These are phyloP conservation scores for Zaprionus africanus DNA, from an alignment of 1,140 invertebrate species.

Conservation along the genomic window DNA sequence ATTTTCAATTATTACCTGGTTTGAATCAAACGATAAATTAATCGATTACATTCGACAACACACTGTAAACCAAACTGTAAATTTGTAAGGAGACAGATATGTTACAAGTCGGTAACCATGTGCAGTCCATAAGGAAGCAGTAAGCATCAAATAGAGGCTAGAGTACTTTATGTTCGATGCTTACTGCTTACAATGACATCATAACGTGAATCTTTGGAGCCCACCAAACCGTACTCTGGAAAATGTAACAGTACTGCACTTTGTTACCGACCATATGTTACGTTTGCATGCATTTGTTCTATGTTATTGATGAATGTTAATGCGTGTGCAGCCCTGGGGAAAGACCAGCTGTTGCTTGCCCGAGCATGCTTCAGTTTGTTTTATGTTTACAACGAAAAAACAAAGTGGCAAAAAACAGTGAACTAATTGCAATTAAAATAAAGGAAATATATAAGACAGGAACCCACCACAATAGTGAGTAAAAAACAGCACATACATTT, in stretches of 20 bases:
- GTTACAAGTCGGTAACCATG: too few species aligned
- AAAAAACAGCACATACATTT: background rate
- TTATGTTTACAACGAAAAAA: constrained; percentile 32
- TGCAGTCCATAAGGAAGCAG: too few species aligned
- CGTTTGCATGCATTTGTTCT: background rate
- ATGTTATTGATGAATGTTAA: background rate
- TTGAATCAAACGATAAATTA: background rate
- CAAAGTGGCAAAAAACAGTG: background rate
- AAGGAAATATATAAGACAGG: background rate
- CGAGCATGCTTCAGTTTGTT: constrained; percentile 41
- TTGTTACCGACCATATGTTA: background rate
- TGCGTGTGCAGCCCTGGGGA: constrained; percentile 17
- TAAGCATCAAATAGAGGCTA: too few species aligned
- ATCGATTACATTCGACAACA: background rate
- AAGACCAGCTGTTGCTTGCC: constrained; percentile 43
- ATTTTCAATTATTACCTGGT: background rate
- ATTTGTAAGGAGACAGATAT: background rate
- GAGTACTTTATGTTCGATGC: too few species aligned
- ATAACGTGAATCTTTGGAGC: too few species aligned
- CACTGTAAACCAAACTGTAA: background rate
- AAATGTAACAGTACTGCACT: too few species aligned
- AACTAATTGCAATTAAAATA: constrained; percentile 9
- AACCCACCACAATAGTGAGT: constrained; percentile 16
- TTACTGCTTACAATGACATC: too few species aligned
- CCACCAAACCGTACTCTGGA: too few species aligned